Evolutionary conservation across 2,888 invertebrate genomes (phyloP).

Genomic region (Chloromyia formosa): DNA sequence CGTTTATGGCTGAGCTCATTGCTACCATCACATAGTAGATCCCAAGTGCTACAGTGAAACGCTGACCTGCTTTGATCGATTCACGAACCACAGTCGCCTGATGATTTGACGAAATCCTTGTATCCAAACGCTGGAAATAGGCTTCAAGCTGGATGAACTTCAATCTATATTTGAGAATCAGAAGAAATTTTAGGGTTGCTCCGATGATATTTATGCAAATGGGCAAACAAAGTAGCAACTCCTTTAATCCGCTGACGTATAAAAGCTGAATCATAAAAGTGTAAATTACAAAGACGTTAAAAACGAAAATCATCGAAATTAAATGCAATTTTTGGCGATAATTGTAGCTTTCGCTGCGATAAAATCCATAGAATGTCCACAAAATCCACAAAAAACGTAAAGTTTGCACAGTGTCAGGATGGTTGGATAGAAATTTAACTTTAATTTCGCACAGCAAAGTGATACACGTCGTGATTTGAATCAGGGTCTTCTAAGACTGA

Average conservation of each 20-base stretch:
- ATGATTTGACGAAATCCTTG: neutral
- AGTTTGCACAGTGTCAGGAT: neutral
- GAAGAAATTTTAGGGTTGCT: neutral
- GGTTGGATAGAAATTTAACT: too few relatives aligned
- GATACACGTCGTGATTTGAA: too few relatives aligned
- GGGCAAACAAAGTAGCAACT: conserved; percentile 9
- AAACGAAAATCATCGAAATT: neutral
- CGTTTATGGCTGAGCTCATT: neutral
- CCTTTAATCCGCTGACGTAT: neutral
- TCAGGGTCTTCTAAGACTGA: too few relatives aligned
- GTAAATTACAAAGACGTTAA: neutral
- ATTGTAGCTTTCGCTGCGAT: neutral
- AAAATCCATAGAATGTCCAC: neutral
- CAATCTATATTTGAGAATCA: neutral
- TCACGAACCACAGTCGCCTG: neutral
- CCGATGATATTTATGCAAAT: neutral
- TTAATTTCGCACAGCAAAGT: too few relatives aligned
- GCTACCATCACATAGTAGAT: neutral
- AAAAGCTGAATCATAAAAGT: conserved; percentile 11
- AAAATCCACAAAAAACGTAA: conserved; percentile 9
- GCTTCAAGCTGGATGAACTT: neutral
- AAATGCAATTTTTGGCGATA: neutral
- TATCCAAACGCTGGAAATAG: neutral
- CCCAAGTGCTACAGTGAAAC: neutral
- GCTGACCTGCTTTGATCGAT: neutral